phyloP scores from a whole-genome alignment of 1,140 invertebrate species.

The Limonius californicus region DNA sequence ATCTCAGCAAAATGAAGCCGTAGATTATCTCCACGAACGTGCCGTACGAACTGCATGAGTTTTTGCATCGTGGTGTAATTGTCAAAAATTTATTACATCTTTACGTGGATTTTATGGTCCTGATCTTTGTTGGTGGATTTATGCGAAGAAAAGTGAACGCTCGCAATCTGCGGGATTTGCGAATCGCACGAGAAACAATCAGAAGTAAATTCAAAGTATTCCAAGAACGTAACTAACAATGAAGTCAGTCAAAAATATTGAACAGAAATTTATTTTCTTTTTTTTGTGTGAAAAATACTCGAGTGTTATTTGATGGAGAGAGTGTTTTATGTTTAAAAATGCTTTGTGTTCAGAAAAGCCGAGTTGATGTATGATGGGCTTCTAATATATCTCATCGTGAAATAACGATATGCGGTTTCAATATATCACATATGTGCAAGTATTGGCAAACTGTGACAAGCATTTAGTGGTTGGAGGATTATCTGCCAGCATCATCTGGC shows the following conservation, averaged over 20 bases:
- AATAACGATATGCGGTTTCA: neutral
- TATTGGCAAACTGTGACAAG: conserved; percentile 7
- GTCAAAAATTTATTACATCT: neutral
- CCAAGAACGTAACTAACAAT: no score
- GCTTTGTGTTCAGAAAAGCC: no score
- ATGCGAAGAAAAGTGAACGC: neutral
- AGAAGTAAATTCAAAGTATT: no score
- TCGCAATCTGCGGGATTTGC: no score
- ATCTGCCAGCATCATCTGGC: neutral
- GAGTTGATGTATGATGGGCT: neutral
- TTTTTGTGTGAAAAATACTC: no score
- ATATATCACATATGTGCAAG: conserved; percentile 11
- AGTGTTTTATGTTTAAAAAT: no score
- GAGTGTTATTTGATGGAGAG: neutral
- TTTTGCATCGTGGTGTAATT: neutral
- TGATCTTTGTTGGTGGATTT: neutral
- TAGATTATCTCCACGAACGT: neutral
- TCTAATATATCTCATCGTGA: conserved; percentile 1
- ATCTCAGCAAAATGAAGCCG: neutral
- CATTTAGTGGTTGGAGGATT: neutral
- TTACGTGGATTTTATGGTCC: no score
- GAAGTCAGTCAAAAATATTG: no score
- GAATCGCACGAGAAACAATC: no score
- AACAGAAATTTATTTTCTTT: neutral
- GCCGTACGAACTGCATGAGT: neutral